Base-by-base conservation (phyloP, 2,888 invertebrate genomes). In the Notodonta dromedarius region DNA sequence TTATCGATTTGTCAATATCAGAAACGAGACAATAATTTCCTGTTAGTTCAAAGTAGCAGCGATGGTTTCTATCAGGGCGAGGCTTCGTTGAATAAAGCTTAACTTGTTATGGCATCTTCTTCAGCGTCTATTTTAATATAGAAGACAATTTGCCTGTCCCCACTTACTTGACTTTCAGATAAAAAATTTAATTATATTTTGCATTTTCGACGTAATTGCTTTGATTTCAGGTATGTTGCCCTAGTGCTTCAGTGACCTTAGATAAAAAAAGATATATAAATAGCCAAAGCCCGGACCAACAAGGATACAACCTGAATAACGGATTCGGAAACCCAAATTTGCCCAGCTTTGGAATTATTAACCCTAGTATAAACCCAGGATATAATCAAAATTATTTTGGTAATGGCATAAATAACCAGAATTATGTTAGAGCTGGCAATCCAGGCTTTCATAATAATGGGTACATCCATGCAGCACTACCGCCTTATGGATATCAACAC, bases 161-260 rank as follows among this genome's bases (percentile, higher is more conserved):
- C 35, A 35, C 35, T 35, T 7, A 35, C 35, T 7, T 6, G 35
- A 35, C 7, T 35, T 35, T 35, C 35, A 35, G 35, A 24, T 24
- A 24, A 24, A 2, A 24, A 1, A 2, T 24, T 24, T 24, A 2
- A 24, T 24, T 24, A 2, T 2, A 24, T 24, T 24, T 24, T 24
- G 24, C 24, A 24, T 24, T 24, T 39, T 44, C 11, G 32, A 46
- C 48, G 51, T 58, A 11, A n/a, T 46, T n/a, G 5, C 59, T 53
- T 65, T 67, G 16, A 42, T 82, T 81, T 53, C 76, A 89, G 89
- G 77, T 89, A 12, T 90, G 89, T 66, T 90, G 89, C 65, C 81
- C 85, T 6, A 46, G 4, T 46, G 46, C 46, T 46, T 2, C 11
- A 11, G n/a, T 5, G 5, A n/a, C n/a, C 5, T 46, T 46, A 0